Evolutionary conservation across 2,113 vertebrate genomes (phyloP).

Genomic region (Tapirus terrestris): DNA sequence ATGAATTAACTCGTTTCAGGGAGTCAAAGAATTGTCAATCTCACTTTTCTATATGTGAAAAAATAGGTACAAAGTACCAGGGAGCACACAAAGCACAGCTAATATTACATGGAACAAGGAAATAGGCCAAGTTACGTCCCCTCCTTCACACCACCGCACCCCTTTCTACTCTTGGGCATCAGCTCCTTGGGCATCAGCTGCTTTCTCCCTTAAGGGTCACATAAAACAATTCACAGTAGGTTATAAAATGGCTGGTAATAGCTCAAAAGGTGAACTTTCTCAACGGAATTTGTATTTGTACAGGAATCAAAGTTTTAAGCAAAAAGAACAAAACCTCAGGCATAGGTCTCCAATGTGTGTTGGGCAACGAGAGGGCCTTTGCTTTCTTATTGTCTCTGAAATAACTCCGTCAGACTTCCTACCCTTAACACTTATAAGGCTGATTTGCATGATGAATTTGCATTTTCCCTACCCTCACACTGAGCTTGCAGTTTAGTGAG

Average conservation of each 20-base stretch:
- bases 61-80: not conserved
- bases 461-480: not conserved
- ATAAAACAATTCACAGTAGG: not conserved
- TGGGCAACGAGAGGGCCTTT: not conserved
- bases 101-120: not conserved
- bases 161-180: not conserved
- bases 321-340: not conserved
- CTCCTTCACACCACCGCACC: too few species aligned
- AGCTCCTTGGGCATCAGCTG: not conserved
- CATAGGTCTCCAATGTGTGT: not conserved
- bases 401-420: not conserved
- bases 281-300: not conserved
- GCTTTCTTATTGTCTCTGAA: not conserved
- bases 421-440: not conserved
- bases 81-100: not conserved
- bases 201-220: not conserved
- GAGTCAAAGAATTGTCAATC: not conserved
- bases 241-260: not conserved
- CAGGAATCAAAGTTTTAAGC: not conserved
- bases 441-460: not conserved
- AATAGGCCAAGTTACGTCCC: not conserved
- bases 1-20: not conserved
- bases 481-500: not conserved
- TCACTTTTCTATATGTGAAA: not conserved
- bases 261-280: not conserved